Percentiles rank a stretch among this genome's conserved stretches.
These are phyloP conservation scores for Ladona fulva DNA, from an alignment of 1,140 invertebrate genomes.

Conservation along the genomic window DNA sequence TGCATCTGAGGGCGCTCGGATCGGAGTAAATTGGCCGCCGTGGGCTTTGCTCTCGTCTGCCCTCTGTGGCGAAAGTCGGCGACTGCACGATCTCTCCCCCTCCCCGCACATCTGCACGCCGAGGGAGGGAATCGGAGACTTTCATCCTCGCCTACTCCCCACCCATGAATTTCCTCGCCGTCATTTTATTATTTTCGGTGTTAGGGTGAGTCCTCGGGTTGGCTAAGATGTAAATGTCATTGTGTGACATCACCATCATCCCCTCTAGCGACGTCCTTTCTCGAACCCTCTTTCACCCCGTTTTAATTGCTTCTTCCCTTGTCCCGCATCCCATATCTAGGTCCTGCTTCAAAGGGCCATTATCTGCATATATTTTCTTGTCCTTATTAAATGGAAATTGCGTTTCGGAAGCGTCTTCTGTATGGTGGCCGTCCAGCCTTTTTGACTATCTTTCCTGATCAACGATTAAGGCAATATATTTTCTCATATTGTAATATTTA, in stretches of 20 bases:
- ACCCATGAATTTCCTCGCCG: background rate
- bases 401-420: no score
- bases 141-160: background rate
- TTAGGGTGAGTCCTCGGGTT: background rate
- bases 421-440: no score
- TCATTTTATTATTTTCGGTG: background rate
- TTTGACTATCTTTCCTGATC: no score
- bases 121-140: background rate
- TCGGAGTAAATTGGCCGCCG: background rate
- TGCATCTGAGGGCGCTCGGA: background rate
- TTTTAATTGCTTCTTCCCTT: background rate
- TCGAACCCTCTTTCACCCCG: background rate
- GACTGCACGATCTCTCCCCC: background rate
- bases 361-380: no score
- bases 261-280: background rate
- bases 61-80: background rate
- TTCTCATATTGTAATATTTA: no score
- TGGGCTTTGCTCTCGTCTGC: background rate
- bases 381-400: no score
- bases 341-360: background rate
- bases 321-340: background rate
- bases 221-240: background rate
- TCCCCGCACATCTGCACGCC: background rate
- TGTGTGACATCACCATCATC: background rate
- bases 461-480: no score